phyloP scores from a whole-genome alignment of 1,140 invertebrate genomes.

The Pachyrhynchus sulphureomaculatus region DNA sequence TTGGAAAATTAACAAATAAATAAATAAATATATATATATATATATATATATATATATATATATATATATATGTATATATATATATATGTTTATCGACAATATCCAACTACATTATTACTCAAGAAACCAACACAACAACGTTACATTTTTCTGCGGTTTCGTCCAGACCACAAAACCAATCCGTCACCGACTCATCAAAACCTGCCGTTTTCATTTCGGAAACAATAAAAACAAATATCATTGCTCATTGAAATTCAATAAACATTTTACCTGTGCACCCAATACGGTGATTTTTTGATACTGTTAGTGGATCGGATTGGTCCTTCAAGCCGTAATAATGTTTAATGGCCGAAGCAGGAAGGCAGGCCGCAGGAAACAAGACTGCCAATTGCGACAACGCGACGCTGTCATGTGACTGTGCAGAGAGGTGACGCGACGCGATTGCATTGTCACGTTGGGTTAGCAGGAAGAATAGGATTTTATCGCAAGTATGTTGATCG shows the following conservation, averaged over 20 bases:
- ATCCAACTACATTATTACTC: too few relatives aligned
- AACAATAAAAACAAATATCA: slow-evolving; percentile 3
- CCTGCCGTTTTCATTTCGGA: neutral
- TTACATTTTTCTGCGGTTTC: neutral
- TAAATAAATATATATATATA: too few relatives aligned
- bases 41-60: too few relatives aligned
- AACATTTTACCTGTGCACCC: slow-evolving; percentile 20
- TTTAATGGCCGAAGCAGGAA: slow-evolving; percentile 29
- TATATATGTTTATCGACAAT: too few relatives aligned
- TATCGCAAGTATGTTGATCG: neutral
- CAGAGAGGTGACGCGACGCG: slow-evolving; percentile 9
- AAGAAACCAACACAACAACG: too few relatives aligned
- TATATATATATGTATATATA: too few relatives aligned
- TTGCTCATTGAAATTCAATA: slow-evolving; percentile 25
- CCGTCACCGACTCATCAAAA: neutral
- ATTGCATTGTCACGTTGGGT: neutral
- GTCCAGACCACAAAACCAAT: neutral
- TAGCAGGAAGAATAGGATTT: neutral
- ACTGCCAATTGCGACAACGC: slow-evolving; percentile 18
- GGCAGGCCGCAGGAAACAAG: slow-evolving; percentile 12
- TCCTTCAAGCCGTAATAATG: slow-evolving; percentile 11
- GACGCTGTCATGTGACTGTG: slow-evolving; percentile 14
- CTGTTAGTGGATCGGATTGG: slow-evolving; percentile 5
- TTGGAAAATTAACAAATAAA: too few relatives aligned
- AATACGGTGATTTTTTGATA: slow-evolving; percentile 20